Base-by-base conservation (phyloP, 1,140 invertebrate species). In the Luehdorfia chinensis region DNA sequence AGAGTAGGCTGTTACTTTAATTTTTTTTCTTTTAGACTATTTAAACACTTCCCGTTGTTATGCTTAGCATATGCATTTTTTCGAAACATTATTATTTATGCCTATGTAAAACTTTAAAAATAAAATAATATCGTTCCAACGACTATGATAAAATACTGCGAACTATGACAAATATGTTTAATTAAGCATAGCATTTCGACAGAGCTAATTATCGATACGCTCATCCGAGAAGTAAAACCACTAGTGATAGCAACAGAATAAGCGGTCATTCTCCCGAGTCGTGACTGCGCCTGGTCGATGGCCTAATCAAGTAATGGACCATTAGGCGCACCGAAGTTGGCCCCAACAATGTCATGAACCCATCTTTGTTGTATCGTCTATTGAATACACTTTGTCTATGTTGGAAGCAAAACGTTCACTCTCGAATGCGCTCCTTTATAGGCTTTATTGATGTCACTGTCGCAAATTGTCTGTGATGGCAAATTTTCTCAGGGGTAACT, bases 291-390 rank as follows among this genome's bases (percentile, higher is more conserved):
- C 33, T 30, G n/a, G 4, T 30, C 34, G 18, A 19, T 16, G 16
- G 16, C 33, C 33, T 37, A 37, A 37, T 37, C n/a, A 37, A 37
- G 34, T 37, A 37, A 37, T 37, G 34, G 34, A 23, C 34, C 34
- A 37, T 37, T 37, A 37, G 34, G 18, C 34, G 18, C n/a, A 8
- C 8, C 34, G 16, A 19, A 37, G 34, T 37, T 37, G 18, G 18
- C 18, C 34, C 16, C 18, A 37, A 37, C 34, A 37, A 19, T 37
- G 34, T 37, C 34, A 37, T 37, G 34, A 21, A 16, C 18, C 34
- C 34, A 37, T 37, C 34, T 37, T 37, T 37, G 34, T 37, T 23
- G 34, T 37, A 8, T 33, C 31, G 33, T 16, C 34, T 37, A 30
- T 30, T 30, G 27, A 30, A 30, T 30, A 37, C 34, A 37, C 34